A percentile compares a stretch with the other conserved stretches of the same genome.
These are phyloP conservation scores for Acestrorhynchus altus DNA, from an alignment of 2,797 vertebrate genomes.

Conservation along the genomic window DNA sequence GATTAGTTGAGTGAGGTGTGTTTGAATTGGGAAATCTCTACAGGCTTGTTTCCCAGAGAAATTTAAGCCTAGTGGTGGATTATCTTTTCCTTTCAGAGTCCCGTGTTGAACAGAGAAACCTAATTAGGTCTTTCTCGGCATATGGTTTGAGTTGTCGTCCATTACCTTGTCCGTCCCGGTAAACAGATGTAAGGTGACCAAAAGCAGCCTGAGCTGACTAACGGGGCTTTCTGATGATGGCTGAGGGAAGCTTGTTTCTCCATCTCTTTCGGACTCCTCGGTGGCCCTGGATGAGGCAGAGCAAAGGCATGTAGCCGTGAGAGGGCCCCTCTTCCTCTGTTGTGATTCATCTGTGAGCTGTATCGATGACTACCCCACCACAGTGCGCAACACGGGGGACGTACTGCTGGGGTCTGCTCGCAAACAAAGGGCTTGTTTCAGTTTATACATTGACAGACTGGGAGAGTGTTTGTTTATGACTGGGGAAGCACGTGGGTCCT, in stretches of 20 bases:
- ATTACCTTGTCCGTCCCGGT: too few relatives aligned
- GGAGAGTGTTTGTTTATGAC: slow-evolving; percentile 40
- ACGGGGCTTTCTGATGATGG: neutral
- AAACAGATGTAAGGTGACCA: neutral
- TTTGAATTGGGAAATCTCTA: too few relatives aligned
- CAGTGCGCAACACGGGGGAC: slow-evolving; percentile 11
- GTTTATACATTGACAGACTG: slow-evolving; percentile 32
- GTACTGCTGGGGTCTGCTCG: slow-evolving; percentile 31
- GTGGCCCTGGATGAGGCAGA: slow-evolving; percentile 47
- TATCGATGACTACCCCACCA: slow-evolving; percentile 34
- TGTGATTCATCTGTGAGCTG: slow-evolving; percentile 52
- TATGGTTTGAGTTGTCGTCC: too few relatives aligned
- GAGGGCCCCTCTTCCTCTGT: slow-evolving; percentile 30
- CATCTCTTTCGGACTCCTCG: slow-evolving; percentile 13
- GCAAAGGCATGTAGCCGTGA: slow-evolving; percentile 38
- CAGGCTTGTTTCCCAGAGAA: too few relatives aligned
- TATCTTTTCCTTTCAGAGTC: too few relatives aligned
- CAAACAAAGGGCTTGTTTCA: slow-evolving; percentile 47
- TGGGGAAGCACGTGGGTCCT: slow-evolving; percentile 29
- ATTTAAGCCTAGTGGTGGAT: too few relatives aligned
- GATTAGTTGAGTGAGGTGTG: too few relatives aligned
- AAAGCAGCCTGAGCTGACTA: neutral
- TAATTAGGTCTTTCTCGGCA: too few relatives aligned
- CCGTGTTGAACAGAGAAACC: too few relatives aligned
- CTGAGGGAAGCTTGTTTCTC: neutral